Evolutionary conservation across 2,113 vertebrate species (phyloP).

Genomic region (Urocitellus parryii): DNA sequence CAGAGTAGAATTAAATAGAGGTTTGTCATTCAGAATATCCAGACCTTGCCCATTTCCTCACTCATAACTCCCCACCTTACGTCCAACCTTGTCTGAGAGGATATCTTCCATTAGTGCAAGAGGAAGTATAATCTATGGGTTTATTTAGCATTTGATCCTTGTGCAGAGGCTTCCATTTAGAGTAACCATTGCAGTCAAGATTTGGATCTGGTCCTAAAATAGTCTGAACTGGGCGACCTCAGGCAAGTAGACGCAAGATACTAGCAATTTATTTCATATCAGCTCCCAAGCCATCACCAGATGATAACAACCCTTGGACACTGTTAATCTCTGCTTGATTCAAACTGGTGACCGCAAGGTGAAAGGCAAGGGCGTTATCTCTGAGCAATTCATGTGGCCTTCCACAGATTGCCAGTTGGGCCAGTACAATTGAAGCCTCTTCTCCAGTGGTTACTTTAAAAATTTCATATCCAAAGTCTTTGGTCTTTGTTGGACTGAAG

Average conservation of each 20-base stretch:
- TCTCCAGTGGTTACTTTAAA: slow-evolving; percentile 76
- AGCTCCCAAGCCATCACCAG: slow-evolving; percentile 73
- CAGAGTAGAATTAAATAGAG: slow-evolving; percentile 23
- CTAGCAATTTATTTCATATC: slow-evolving; percentile 82
- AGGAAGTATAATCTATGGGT: slow-evolving; percentile 62
- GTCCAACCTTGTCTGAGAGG: slow-evolving; percentile 56
- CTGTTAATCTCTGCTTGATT: slow-evolving; percentile 80
- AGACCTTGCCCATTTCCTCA: neutral
- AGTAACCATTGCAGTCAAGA: slow-evolving; percentile 72
- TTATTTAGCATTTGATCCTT: slow-evolving; percentile 78
- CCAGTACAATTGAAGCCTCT: slow-evolving; percentile 77
- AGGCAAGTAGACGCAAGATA: slow-evolving; percentile 66
- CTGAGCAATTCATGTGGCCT: slow-evolving; percentile 68
- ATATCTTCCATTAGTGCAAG: slow-evolving; percentile 73
- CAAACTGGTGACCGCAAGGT: slow-evolving; percentile 78
- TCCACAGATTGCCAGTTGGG: slow-evolving; percentile 75
- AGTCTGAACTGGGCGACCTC: slow-evolving; percentile 68
- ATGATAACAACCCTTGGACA: slow-evolving; percentile 78
- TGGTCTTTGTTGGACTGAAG: slow-evolving; percentile 77
- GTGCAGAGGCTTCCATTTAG: slow-evolving; percentile 65
- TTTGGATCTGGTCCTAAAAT: slow-evolving; percentile 79
- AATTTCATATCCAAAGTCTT: slow-evolving; percentile 80
- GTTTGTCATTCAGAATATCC: neutral
- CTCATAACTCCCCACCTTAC: slow-evolving; percentile 17
- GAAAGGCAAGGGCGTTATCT: slow-evolving; percentile 78